Base-by-base conservation (phyloP, 2,888 invertebrate genomes). In the Lycophotia porphyrea region DNA sequence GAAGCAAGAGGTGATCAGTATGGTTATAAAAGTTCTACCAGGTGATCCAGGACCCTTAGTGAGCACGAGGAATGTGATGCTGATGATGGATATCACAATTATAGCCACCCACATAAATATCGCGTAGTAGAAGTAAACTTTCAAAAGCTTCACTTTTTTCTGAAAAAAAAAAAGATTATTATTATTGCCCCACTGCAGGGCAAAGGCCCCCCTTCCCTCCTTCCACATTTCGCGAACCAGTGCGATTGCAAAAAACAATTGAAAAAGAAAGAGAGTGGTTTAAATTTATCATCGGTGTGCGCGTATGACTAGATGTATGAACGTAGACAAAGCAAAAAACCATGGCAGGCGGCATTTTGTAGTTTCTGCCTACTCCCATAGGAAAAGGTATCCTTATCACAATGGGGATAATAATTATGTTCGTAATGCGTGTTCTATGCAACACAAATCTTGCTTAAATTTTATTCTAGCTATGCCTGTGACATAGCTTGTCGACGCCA, bases 91-190 rank as follows among this genome's bases (percentile, higher is more conserved):
- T 21, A 70, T 18, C 11, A 52, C 3, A 4, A 69, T 39, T 5
- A 52, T 76, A 5, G 68, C 3, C 11, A 55, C 27, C 52, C 71
- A 80, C 63, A 85, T 70, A 15, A 80, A 70, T 0, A 73, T 0
- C 5, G 66, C 71, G 44, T 85, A 86, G 21, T 49, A 61, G 61
- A 74, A 85, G 52, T 81, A 85, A 0, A 63, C 13, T 60, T 13
- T 55, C 31, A 85, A 24, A 13, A 81, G 27, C 34, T 64, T 74
- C 18, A 86, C 70, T 8, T 55, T 74, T 85, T 85, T 85, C 85
- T 85, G 84, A 27, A 63, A 63, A 27, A 63, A 8, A n/a, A 39
- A 60, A 24, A 31, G 31, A 18, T 0, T 55, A 8, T 21, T n/a
- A n/a, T n/a, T n/a, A n/a, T n/a, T n/a, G n/a, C n/a, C n/a, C n/a